Percentiles rank a stretch among this genome's conserved stretches.
Evolutionary conservation across 92 coral and sea anemone species (phyloP).

Genomic region (Siderastrea radians): DNA sequence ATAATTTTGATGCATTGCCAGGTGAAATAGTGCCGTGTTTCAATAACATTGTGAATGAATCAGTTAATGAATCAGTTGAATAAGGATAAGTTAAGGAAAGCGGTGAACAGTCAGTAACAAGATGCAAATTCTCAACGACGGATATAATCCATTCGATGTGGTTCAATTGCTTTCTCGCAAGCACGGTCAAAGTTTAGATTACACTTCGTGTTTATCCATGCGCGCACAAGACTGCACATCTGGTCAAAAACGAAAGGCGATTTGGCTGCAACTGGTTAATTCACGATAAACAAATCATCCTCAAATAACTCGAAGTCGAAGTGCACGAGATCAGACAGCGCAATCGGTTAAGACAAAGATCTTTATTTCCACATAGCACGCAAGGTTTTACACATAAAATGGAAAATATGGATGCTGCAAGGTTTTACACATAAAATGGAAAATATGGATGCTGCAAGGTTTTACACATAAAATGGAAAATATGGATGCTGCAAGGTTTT

Average conservation of each 20-base stretch:
- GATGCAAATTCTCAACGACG: neutral
- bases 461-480: too few relatives aligned
- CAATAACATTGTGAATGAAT: too few relatives aligned
- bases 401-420: constrained; percentile 9
- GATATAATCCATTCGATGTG: constrained; percentile 30
- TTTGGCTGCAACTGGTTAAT: constrained; percentile 22
- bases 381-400: constrained; percentile 11
- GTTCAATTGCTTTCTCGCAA: neutral
- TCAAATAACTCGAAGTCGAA: constrained; percentile 25
- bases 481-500: too few relatives aligned
- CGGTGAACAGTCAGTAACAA: constrained; percentile 1
- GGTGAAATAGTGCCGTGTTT: too few relatives aligned
- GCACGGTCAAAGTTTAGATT: too few relatives aligned
- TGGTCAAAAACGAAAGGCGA: constrained; percentile 17
- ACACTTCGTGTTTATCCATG: too few relatives aligned
- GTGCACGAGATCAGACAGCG: constrained; percentile 27
- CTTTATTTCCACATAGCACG: constrained; percentile 30
- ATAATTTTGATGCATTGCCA: too few relatives aligned
- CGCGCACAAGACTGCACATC: constrained; percentile 14
- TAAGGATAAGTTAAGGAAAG: neutral
- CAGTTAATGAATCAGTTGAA: too few relatives aligned
- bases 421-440: constrained; percentile 5
- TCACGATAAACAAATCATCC: constrained; percentile 6
- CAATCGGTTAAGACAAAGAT: constrained; percentile 9
- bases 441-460: too few relatives aligned